Conservation (phyloP, 2,888 invertebrate genomes). For the Drosophila meridionalis region DNA sequence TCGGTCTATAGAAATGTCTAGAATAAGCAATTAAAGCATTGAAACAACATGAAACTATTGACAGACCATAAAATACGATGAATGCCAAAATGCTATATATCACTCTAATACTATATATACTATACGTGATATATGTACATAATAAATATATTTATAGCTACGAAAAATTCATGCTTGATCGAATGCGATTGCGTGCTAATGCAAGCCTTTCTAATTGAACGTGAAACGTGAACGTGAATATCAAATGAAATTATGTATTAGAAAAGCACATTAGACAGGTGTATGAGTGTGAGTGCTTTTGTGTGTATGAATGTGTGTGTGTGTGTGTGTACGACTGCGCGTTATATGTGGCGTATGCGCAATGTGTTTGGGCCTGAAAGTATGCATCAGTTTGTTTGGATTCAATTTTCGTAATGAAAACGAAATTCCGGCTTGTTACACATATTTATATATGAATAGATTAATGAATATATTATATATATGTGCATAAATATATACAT, state of each 20-base stretch:
- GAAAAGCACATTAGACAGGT: slow-evolving; percentile 9
- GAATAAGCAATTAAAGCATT: not conserved
- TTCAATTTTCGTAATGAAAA: slow-evolving; percentile 66
- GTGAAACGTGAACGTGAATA: slow-evolving; percentile 60
- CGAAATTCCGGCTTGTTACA: slow-evolving; percentile 21
- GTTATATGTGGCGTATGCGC: slow-evolving; percentile 64
- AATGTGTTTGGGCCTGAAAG: slow-evolving; percentile 62
- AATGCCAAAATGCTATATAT: slow-evolving; percentile 4
- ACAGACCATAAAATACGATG: slow-evolving; percentile 5
- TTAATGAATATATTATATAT: not conserved
- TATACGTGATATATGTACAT: not conserved
- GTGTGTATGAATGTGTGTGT: not conserved
- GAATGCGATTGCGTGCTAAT: slow-evolving; percentile 53
- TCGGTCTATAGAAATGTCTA: not conserved
- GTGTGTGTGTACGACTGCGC: slow-evolving; percentile 8
- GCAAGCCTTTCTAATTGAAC: slow-evolving; percentile 39
- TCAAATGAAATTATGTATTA: slow-evolving; percentile 41
- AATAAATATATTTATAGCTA: not conserved
- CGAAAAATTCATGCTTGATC: slow-evolving; percentile 40
- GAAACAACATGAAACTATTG: slow-evolving; percentile 15
- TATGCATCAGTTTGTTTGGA: slow-evolving; percentile 65
- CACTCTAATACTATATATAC: not conserved
- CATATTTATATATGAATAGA: slow-evolving; percentile 5
- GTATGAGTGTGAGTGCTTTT: slow-evolving; percentile 1
- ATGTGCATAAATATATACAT: not conserved